These are phyloP conservation scores for Podiceps cristatus DNA, from an alignment of 2,113 vertebrate genomes.

Conservation along the genomic window DNA sequence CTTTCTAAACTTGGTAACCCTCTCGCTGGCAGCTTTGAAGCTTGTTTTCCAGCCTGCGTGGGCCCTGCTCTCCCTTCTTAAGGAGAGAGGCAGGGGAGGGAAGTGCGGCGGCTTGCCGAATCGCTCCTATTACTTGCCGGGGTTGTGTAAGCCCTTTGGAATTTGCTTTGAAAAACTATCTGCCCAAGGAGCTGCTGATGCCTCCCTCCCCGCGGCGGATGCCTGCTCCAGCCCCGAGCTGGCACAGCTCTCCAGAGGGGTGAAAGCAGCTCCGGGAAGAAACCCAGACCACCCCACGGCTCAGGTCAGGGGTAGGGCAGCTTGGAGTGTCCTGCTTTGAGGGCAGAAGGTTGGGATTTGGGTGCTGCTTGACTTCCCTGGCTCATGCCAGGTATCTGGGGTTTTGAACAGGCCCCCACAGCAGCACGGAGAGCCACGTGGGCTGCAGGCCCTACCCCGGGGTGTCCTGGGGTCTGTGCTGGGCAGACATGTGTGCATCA, in stretches of 20 bases:
- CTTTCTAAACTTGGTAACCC: slow-evolving; percentile 60
- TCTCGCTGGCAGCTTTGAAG: background rate
- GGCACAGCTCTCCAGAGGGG: background rate
- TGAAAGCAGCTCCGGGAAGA: background rate
- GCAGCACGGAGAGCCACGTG: background rate
- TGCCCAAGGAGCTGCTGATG: background rate
- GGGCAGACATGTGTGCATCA: accelerated
- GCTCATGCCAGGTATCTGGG: background rate
- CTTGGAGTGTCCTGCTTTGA: accelerated
- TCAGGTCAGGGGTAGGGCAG: background rate
- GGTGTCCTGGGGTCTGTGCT: background rate
- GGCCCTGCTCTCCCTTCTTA: slow-evolving; percentile 27
- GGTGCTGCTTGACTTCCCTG: background rate
- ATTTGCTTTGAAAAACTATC: slow-evolving; percentile 70
- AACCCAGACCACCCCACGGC: background rate
- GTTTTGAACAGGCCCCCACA: background rate
- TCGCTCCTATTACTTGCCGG: slow-evolving; percentile 29
- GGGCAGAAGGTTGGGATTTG: background rate
- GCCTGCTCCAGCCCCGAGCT: background rate
- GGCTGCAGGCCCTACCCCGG: background rate
- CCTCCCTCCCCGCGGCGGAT: background rate
- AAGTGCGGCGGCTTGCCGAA: background rate
- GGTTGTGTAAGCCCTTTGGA: slow-evolving; percentile 62
- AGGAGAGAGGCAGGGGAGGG: slow-evolving; percentile 31
- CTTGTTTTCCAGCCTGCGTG: slow-evolving; percentile 35